Conservation (phyloP, 2,797 vertebrate genomes). For the Spheniscus humboldti region DNA sequence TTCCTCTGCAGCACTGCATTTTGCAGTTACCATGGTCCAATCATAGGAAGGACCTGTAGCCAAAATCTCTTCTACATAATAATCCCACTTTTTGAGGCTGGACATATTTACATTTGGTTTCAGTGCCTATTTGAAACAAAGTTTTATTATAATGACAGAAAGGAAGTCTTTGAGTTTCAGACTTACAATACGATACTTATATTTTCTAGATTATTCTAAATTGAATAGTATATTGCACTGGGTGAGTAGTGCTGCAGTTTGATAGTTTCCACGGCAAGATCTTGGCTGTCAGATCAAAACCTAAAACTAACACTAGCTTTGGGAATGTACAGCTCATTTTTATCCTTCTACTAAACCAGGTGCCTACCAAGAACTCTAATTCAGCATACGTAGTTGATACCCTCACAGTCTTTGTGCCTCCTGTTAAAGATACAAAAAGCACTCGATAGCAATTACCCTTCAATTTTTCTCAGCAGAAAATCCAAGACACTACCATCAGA, state of each 20-base stretch:
- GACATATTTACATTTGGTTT: slow-evolving; percentile 88
- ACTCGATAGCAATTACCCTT: background rate
- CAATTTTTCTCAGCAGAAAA: background rate
- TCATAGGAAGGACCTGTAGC: slow-evolving; percentile 93
- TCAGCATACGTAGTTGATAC: background rate
- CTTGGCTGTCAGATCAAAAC: background rate
- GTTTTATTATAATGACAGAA: background rate
- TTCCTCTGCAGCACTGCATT: slow-evolving; percentile 77
- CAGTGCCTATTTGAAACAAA: slow-evolving; percentile 78
- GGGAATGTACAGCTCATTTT: background rate
- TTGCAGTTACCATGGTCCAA: slow-evolving; percentile 82
- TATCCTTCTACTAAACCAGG: background rate
- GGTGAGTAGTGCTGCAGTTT: background rate
- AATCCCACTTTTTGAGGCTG: slow-evolving; percentile 92
- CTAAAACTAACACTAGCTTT: background rate
- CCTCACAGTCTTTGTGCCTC: background rate
- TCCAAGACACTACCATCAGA: background rate
- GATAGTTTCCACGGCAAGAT: background rate
- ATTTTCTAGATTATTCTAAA: background rate
- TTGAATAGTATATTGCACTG: background rate
- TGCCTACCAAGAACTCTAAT: background rate
- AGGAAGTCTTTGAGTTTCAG: background rate
- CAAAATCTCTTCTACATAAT: slow-evolving; percentile 91
- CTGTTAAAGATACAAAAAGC: background rate
- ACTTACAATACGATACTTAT: background rate